These are phyloP conservation scores for Drosophila nigrodunni DNA, from an alignment of 1,140 invertebrate species.

Conservation along the genomic window DNA sequence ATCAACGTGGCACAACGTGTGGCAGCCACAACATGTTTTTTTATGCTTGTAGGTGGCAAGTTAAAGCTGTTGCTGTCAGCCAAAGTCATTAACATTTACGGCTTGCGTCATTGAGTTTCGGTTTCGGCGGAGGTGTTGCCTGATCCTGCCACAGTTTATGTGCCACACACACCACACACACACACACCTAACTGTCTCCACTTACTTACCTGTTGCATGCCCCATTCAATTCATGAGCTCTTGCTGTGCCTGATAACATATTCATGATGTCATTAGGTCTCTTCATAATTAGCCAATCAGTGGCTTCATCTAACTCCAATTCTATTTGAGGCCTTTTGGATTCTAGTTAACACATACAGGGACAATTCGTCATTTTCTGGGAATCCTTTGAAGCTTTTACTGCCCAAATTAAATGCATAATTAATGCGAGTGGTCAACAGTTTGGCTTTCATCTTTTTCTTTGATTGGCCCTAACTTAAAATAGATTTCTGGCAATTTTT, in stretches of 20 bases:
- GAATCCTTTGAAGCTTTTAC: neutral
- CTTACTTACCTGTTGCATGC: conserved; percentile 63
- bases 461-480: neutral
- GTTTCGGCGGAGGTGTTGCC: conserved; percentile 22
- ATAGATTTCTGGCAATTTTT: no score
- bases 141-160: conserved; percentile 14
- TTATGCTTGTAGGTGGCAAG: conserved; percentile 8
- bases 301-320: neutral
- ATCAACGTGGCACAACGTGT: conserved; percentile 31
- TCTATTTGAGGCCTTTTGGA: neutral
- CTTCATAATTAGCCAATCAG: conserved; percentile 47
- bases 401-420: conserved; percentile 31
- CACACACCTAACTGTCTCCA: neutral
- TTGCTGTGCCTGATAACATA: conserved; percentile 32
- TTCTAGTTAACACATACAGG: conserved; percentile 10
- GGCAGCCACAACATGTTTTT: conserved; percentile 49
- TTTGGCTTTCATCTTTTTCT: conserved; percentile 16
- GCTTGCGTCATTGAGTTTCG: conserved; percentile 56
- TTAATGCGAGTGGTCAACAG: conserved; percentile 10
- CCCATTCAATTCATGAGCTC: conserved; percentile 24
- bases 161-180: neutral
- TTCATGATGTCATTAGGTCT: conserved; percentile 59
- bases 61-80: conserved; percentile 32
- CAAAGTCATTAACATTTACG: conserved; percentile 70
- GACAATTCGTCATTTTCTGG: no score